Evolutionary conservation across 2,888 invertebrate genomes (phyloP), one percentile per base, ranked within the genome.

Genomic region (Nephrocerus scutellatus): DNA sequence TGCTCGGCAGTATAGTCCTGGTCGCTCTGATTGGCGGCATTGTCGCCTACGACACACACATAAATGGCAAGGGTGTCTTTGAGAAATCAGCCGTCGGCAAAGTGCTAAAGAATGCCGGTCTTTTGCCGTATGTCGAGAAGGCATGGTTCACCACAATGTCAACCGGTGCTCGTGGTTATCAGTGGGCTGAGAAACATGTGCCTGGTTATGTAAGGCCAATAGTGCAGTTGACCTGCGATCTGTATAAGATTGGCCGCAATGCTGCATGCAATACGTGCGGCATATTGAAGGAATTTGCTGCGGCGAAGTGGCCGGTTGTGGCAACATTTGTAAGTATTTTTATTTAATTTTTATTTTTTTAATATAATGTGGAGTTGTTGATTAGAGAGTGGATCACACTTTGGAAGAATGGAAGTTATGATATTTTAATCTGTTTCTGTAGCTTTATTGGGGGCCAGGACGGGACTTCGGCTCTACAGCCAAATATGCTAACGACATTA

Each of bases 171-270:
- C 74, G 79, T 47, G 75, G 77, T 4, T 79, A 81, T 55, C 72
- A 76, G 38, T 79, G 79, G 73, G 66, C 82, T 16, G 81, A 84
- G 54, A 73, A 75, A 18, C 78, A 76, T 56, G 75, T 78, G 19
- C 85, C 85, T 1, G 73, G 79, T 24, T 82, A 82, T 60, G 67
- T 74, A 28, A 73, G 73, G 48, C 82, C 84, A 0, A 82, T 81
- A 51, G 56, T 72, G 3, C 73, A 78, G 54, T 68, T 85, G 12
- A 63, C 73, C 1, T 71, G 70, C 50, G 80, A 85, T 57, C 41
- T 76, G 6, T 70, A 71, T 41, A 67, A 75, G 23, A 43, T 84
- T 16, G 59, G 64, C 2, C 66, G 70, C 31, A 81, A 80, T 55
- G 34, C 73, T 45, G 63, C 69, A 8, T 65, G 71, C 30, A 63